Conservation (phyloP, 2,888 invertebrate species). For the Hoplodrina ambigua region DNA sequence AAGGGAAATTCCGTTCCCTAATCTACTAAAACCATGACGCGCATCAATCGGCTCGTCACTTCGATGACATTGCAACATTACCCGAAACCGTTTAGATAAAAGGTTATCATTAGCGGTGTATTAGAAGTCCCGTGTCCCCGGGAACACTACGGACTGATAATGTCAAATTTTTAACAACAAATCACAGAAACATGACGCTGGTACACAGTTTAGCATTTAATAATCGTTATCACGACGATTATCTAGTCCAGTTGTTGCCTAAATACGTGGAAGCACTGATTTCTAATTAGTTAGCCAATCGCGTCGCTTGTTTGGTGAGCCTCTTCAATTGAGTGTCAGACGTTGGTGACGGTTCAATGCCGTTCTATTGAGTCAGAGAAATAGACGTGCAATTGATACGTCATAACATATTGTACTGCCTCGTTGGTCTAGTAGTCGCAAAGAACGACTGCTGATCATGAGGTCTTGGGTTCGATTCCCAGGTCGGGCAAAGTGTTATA, state of each 20-base stretch:
- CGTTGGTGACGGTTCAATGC: constrained; percentile 1
- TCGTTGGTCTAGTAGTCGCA: no score
- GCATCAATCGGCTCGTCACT: constrained; percentile 8
- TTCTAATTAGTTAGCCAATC: constrained; percentile 48
- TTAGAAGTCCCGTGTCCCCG: constrained; percentile 15
- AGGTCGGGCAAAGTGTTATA: no score
- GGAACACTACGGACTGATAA: constrained; percentile 25
- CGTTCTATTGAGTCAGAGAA: constrained; percentile 1
- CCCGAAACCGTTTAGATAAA: not conserved
- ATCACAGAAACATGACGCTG: constrained; percentile 21
- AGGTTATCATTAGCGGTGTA: constrained; percentile 16
- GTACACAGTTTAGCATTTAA: constrained; percentile 50
- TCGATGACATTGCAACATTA: constrained; percentile 16
- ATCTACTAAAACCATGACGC: constrained; percentile 19
- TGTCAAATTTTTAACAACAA: constrained; percentile 22
- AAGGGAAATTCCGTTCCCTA: constrained; percentile 7
- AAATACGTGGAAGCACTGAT: constrained; percentile 43
- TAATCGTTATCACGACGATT: constrained; percentile 50
- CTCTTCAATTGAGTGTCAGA: constrained; percentile 49
- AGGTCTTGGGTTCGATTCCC: no score
- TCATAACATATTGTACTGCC: not conserved
- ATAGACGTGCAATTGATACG: not conserved
- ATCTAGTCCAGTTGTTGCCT: constrained; percentile 29
- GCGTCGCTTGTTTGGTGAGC: constrained; percentile 13
- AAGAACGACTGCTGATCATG: no score